These are phyloP conservation scores for Okapia johnstoni DNA, from an alignment of 2,113 vertebrate genomes.

Conservation along the genomic window DNA sequence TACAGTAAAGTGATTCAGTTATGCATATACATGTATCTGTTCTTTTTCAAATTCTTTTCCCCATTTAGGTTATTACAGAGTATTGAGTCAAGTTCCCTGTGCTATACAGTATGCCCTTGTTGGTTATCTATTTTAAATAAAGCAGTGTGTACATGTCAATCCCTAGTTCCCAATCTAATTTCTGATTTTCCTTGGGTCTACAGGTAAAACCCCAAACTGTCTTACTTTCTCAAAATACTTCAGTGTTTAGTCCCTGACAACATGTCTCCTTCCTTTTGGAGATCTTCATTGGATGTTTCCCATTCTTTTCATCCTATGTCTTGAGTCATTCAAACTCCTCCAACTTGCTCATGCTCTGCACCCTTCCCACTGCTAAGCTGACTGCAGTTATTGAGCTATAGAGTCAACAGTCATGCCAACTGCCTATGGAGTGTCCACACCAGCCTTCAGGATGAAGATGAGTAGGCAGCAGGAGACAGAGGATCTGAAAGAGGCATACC, in stretches of 20 bases:
- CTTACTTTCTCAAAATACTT: neutral
- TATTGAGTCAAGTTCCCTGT: neutral
- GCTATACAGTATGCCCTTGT: neutral
- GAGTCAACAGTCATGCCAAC: neutral
- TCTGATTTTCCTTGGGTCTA: constrained; percentile 8
- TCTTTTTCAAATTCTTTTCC: neutral
- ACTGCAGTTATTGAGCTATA: neutral
- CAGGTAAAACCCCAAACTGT: neutral
- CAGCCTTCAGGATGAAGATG: neutral
- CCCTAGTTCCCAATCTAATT: neutral
- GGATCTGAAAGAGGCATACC: neutral
- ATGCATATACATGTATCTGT: neutral
- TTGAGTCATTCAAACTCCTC: neutral
- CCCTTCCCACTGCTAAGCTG: neutral
- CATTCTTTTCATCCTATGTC: neutral
- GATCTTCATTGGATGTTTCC: neutral
- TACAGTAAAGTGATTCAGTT: neutral
- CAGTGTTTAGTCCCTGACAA: neutral
- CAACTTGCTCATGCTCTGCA: neutral
- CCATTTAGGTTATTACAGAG: neutral
- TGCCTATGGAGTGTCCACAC: neutral
- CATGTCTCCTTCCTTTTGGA: neutral
- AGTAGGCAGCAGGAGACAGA: neutral
- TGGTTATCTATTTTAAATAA: neutral
- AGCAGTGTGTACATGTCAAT: neutral